phyloP scores from a whole-genome alignment of 2,113 vertebrate genomes.

The Pelvicachromis taeniatus region DNA sequence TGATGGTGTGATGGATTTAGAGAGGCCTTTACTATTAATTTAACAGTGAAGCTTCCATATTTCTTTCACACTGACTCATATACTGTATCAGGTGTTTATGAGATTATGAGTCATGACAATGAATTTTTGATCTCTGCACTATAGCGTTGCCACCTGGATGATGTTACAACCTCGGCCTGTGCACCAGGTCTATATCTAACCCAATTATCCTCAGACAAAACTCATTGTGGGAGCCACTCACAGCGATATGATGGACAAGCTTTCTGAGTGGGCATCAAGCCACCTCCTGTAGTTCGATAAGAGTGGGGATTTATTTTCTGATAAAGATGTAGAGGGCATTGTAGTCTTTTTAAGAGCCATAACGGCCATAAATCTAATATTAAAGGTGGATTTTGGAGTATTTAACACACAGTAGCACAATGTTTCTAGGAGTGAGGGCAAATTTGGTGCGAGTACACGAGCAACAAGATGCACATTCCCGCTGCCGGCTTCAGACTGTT shows the following conservation, averaged over 20 bases:
- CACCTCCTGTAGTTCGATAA: not conserved
- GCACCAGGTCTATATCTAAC: conserved; percentile 48
- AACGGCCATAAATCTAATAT: fast-evolving
- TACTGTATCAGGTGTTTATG: conserved; percentile 34
- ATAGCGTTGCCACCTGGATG: conserved; percentile 45
- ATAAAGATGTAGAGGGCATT: not conserved
- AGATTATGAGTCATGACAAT: conserved; percentile 43
- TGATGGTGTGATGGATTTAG: conserved; percentile 26
- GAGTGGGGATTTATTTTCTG: not conserved
- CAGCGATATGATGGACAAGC: not conserved
- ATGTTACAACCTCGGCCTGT: conserved; percentile 31
- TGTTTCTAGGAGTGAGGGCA: not conserved
- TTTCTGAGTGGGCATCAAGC: not conserved
- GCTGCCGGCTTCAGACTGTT: not conserved
- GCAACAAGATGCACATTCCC: not conserved
- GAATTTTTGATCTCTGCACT: conserved; percentile 28
- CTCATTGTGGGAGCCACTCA: conserved; percentile 59
- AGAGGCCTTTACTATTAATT: conserved; percentile 37
- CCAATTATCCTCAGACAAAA: conserved; percentile 65
- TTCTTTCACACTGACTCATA: conserved; percentile 28
- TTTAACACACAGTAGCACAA: not conserved
- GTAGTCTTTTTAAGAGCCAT: not conserved
- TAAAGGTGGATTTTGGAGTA: fast-evolving
- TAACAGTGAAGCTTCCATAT: conserved; percentile 5
- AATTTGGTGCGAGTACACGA: fast-evolving